These are phyloP conservation scores for Mycteria americana DNA, from an alignment of 2,797 vertebrate species.

Conservation along the genomic window DNA sequence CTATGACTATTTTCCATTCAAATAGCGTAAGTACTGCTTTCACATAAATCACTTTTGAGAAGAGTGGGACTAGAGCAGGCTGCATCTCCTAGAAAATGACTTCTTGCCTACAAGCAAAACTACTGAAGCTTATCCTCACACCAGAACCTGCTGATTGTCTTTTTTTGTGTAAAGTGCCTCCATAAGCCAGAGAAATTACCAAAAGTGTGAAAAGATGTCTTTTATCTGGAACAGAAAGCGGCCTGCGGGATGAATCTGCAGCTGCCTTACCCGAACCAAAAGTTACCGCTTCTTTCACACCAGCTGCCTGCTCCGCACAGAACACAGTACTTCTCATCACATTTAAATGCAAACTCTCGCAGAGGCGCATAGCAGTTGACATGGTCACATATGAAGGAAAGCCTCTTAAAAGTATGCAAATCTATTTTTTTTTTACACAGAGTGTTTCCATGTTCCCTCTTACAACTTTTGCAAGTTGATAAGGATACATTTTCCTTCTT, in stretches of 20 bases:
- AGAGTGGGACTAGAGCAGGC: background rate
- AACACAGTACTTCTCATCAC: background rate
- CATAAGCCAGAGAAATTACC: background rate
- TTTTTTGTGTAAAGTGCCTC: background rate
- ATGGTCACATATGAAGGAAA: background rate
- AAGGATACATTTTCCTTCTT: background rate
- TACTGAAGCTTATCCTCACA: background rate
- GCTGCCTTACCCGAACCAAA: background rate
- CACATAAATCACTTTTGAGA: background rate
- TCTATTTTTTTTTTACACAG: too few relatives aligned
- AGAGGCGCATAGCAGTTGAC: background rate
- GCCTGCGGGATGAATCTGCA: background rate
- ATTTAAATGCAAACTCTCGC: background rate
- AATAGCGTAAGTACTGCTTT: background rate
- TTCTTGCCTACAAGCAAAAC: background rate
- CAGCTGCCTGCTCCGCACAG: background rate
- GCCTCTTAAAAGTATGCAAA: background rate
- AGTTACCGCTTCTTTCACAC: fast-evolving
- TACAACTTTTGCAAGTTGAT: background rate
- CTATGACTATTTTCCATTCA: background rate
- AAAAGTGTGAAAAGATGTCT: background rate
- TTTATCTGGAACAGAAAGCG: background rate
- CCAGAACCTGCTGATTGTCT: background rate
- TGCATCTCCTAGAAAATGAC: background rate
- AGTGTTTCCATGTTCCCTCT: background rate